Percentiles rank a stretch among this genome's conserved stretches.
Evolutionary conservation across 2,113 vertebrate genomes (phyloP).

Genomic region (Loxodonta africana): DNA sequence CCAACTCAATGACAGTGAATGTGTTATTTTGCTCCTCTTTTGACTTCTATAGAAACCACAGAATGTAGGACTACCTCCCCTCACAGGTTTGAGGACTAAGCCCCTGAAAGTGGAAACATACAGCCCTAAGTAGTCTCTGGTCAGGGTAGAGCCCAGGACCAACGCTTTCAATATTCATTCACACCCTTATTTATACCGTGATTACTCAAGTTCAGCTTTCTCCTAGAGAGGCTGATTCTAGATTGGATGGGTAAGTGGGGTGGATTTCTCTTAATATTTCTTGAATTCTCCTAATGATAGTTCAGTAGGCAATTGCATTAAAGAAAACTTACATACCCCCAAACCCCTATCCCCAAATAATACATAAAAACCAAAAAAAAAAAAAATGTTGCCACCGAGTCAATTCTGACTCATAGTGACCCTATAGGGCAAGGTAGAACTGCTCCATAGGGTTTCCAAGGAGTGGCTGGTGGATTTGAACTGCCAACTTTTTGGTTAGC

Average conservation of each 20-base stretch:
- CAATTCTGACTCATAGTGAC: background rate
- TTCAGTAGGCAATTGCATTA: constrained; percentile 16
- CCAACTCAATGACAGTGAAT: background rate
- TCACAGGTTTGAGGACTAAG: background rate
- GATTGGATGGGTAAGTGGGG: background rate
- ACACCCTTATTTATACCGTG: background rate
- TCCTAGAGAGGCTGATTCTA: constrained; percentile 17
- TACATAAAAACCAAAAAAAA: background rate
- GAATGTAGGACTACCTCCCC: constrained; percentile 6
- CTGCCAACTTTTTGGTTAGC: too few species aligned
- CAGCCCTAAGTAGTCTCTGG: background rate
- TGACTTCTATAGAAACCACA: constrained; percentile 47
- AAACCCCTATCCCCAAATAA: background rate
- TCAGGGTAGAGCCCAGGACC: background rate
- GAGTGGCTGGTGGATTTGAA: too few species aligned
- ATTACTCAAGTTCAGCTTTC: constrained; percentile 28
- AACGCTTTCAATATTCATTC: background rate
- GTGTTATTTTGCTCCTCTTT: constrained; percentile 12
- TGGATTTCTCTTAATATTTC: constrained; percentile 18
- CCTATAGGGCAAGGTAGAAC: background rate
- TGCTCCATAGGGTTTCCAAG: background rate
- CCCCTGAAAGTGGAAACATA: background rate
- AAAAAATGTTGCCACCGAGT: background rate
- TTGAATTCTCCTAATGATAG: background rate
- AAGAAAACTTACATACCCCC: background rate